Base-by-base conservation (phyloP, 2,113 vertebrate genomes). In the Proterorhinus semilunaris region DNA sequence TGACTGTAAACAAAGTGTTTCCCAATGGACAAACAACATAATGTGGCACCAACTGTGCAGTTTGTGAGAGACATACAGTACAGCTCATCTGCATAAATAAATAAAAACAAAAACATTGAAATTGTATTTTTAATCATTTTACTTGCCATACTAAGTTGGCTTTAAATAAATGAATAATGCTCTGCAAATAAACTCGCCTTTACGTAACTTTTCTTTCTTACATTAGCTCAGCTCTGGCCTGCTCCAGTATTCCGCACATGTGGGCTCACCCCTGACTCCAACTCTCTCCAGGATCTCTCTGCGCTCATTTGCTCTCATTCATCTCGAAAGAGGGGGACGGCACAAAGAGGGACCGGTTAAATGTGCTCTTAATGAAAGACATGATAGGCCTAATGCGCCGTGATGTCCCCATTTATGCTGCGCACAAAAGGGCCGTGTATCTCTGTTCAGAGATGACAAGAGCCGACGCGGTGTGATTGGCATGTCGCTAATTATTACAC, bases 1-100 rank as follows among this genome's bases (percentile, higher is more conserved):
- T 69, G 65, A 75, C 62, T 71, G 76, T 83, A 70, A 78, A 84
- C 71, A 80, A 55, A 57, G 73, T 58, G 69, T 53, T 64, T 81
- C 74, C 82, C 74, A 69, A 63, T 63, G 69, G 76, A 57, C 80
- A 63, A 69, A 86, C 53, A 55, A 83, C 88, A 82, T 76, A 81
- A 74, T 83, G 81, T 13, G 59, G 49, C 75, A 78, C 72, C 78
- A 83, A 85, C 83, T 75, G 84, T 55, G 78, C 43, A 16, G 48
- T 53, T 12, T 62, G 57, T 54, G 58, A 74, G 61, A 71, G 55
- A 75, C 80, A 67, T 63, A 52, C 68, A 58, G 65, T 9, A 49
- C 13, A 10, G 17, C n/a, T 54, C 16, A 69, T 69, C 27, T 50
- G 48, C 53, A 71, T 65, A 15, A 62, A 50, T 4, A 21, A 5